phyloP scores from a whole-genome alignment of 2,797 vertebrate species.

The Lophius americanus region DNA sequence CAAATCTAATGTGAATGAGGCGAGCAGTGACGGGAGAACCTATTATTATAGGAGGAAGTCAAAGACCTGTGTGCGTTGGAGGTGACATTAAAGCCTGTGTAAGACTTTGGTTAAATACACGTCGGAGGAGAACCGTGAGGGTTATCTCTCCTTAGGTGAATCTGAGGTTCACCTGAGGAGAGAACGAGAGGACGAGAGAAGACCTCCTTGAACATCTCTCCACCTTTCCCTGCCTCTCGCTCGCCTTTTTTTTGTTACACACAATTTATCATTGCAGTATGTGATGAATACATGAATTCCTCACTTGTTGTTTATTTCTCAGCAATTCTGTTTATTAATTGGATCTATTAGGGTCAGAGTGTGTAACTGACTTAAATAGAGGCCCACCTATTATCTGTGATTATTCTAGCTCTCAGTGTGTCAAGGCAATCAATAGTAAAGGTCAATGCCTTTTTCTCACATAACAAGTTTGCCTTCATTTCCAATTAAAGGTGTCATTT shows the following conservation, averaged over 20 bases:
- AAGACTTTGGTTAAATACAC: constrained; percentile 20
- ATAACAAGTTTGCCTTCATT: too few relatives aligned
- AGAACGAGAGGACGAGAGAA: too few relatives aligned
- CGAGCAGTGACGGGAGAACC: not conserved
- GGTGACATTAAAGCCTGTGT: not conserved
- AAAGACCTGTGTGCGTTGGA: not conserved
- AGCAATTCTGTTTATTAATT: constrained; percentile 1
- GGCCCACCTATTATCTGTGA: too few relatives aligned
- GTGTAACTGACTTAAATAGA: too few relatives aligned
- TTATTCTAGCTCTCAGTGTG: too few relatives aligned
- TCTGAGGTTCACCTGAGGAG: not conserved
- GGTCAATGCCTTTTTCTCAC: too few relatives aligned
- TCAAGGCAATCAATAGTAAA: too few relatives aligned
- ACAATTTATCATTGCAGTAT: constrained; percentile 2
- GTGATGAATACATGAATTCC: constrained; percentile 5
- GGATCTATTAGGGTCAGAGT: not conserved
- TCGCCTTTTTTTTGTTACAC: not conserved
- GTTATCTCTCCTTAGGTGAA: constrained; percentile 14
- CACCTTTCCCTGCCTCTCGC: not conserved
- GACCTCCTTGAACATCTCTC: not conserved
- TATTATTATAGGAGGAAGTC: not conserved
- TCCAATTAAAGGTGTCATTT: too few relatives aligned
- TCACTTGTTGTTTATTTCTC: not conserved
- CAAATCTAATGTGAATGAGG: not conserved
- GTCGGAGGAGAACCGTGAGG: not conserved